These are phyloP conservation scores for Magallana ariakensis DNA, from an alignment of 1,140 invertebrate genomes.

Conservation along the genomic window DNA sequence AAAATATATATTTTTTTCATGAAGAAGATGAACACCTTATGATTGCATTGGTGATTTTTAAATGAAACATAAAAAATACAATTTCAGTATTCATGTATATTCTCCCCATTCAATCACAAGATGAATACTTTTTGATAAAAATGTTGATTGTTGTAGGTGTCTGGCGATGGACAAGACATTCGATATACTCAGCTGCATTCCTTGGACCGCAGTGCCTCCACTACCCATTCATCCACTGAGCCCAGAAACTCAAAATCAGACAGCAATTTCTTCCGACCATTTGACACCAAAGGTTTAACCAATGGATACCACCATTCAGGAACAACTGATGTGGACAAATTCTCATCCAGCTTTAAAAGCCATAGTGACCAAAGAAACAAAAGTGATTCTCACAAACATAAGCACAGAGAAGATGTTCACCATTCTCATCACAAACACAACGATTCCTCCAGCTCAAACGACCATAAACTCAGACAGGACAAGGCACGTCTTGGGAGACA, in stretches of 20 bases:
- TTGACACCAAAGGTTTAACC: slow-evolving; percentile 62
- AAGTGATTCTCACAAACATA: slow-evolving; percentile 1
- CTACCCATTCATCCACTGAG: slow-evolving; percentile 7
- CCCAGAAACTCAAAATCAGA: slow-evolving; percentile 37
- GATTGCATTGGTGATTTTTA: too few species aligned
- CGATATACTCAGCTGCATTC: slow-evolving; percentile 34
- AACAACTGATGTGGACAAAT: slow-evolving; percentile 45
- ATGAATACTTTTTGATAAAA: too few species aligned
- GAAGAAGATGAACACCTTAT: too few species aligned
- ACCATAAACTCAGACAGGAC: slow-evolving; percentile 36
- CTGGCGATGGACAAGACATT: background rate
- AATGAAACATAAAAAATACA: too few species aligned
- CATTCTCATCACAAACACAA: slow-evolving; percentile 34
- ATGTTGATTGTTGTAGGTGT: background rate
- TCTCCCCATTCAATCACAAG: too few species aligned
- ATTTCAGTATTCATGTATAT: too few species aligned
- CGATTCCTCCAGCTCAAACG: slow-evolving; percentile 2
- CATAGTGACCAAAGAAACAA: slow-evolving; percentile 34
- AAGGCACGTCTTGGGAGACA: slow-evolving; percentile 4
- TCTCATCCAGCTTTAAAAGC: slow-evolving; percentile 42
- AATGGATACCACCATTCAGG: slow-evolving; percentile 59
- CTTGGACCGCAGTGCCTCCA: background rate
- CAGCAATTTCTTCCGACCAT: slow-evolving; percentile 66
- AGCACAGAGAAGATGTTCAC: background rate
- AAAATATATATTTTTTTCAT: too few species aligned